Evolutionary conservation across 64 coral and sea anemone genomes (phyloP).

Genomic region (Platygyra sinensis): DNA sequence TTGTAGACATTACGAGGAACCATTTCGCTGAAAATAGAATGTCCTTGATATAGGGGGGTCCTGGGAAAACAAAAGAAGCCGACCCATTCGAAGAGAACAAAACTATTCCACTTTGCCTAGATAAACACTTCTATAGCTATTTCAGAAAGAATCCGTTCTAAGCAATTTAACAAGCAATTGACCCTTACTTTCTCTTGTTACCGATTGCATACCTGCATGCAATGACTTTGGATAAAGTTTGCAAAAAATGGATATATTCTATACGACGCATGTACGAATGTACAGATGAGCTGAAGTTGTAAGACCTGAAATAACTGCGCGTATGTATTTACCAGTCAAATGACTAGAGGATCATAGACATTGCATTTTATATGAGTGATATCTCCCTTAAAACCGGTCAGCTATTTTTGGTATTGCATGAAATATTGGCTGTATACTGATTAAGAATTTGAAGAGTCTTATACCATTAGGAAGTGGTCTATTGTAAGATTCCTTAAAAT

Average conservation of each 20-base stretch:
- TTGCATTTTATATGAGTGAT: not conserved
- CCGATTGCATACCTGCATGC: not conserved
- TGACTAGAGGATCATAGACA: not conserved
- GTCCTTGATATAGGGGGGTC: not conserved
- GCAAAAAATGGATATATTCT: too few species aligned
- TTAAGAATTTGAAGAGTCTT: not conserved
- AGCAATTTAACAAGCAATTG: not conserved
- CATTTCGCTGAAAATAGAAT: not conserved
- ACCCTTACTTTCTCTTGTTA: not conserved
- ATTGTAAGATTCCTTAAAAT: not conserved
- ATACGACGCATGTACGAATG: too few species aligned
- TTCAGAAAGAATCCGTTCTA: not conserved
- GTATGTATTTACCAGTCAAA: not conserved
- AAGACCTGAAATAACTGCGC: not conserved
- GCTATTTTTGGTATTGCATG: not conserved
- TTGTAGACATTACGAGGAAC: too few species aligned
- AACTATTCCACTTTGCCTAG: not conserved
- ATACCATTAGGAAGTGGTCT: not conserved
- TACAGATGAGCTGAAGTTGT: too few species aligned
- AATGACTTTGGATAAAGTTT: not conserved
- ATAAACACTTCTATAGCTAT: not conserved
- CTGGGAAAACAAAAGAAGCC: not conserved
- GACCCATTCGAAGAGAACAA: not conserved
- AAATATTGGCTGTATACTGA: not conserved
- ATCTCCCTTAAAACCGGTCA: not conserved